Evolutionary conservation across 2,797 vertebrate species (phyloP).

Genomic region (Onychomys arenicola): DNA sequence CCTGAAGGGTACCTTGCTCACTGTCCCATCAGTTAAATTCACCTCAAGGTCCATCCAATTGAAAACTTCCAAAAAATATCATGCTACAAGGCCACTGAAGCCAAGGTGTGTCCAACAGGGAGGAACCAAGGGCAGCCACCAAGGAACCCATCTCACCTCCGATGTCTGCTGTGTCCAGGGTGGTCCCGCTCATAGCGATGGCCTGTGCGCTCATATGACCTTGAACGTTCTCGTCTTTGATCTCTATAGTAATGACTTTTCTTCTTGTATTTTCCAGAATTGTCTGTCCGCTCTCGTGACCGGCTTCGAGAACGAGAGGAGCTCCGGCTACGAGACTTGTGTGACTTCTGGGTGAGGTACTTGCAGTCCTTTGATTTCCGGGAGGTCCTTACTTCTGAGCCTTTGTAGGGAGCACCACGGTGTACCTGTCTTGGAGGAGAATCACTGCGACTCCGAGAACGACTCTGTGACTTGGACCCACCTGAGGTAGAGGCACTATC

Average conservation of each 20-base stretch:
- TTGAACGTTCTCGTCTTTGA: constrained; percentile 85
- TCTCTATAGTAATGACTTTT: constrained; percentile 88
- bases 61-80: constrained; percentile 28
- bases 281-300: constrained; percentile 87
- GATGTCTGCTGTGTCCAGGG: constrained; percentile 87
- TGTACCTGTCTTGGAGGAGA: constrained; percentile 88
- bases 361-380: constrained; percentile 88
- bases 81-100: background rate
- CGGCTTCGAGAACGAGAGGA: constrained; percentile 88
- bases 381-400: constrained; percentile 85
- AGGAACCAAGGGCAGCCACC: constrained; percentile 38
- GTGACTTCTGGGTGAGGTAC: constrained; percentile 79
- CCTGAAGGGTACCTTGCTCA: background rate
- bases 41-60: constrained; percentile 8
- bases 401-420: constrained; percentile 83
- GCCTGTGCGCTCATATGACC: constrained; percentile 87
- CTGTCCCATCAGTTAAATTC: constrained; percentile 21
- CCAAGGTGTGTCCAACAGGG: background rate
- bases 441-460: constrained; percentile 90
- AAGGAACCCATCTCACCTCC: constrained; percentile 81
- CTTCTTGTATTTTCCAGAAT: constrained; percentile 89
- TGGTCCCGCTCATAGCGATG: constrained; percentile 89
- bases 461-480: constrained; percentile 90
- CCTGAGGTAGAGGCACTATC: constrained; percentile 89
- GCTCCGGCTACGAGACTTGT: constrained; percentile 83